These are phyloP conservation scores for Brachynemurus nebulosus DNA, from an alignment of 2,888 invertebrate genomes.

Conservation along the genomic window DNA sequence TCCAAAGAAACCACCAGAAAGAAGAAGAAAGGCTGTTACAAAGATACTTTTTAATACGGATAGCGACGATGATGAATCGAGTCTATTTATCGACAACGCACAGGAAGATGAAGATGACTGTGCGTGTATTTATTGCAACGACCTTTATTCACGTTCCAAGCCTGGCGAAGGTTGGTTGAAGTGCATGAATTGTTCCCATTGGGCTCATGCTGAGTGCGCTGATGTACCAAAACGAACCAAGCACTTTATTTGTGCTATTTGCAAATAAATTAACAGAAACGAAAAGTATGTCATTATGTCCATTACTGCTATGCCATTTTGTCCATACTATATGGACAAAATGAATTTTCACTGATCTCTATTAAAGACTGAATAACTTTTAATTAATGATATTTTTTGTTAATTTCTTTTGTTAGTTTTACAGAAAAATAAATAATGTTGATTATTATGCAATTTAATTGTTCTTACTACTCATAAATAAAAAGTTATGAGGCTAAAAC, in stretches of 20 bases:
- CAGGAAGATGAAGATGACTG: conserved; percentile 12
- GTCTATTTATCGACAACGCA: too few species aligned
- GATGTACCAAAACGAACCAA: conserved; percentile 9
- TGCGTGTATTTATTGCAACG: conserved; percentile 13
- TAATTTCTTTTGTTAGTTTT: conserved; percentile 1
- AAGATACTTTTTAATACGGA: too few species aligned
- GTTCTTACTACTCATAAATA: neutral
- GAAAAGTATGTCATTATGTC: too few species aligned
- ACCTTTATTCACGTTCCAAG: conserved; percentile 13
- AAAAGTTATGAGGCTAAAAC: neutral
- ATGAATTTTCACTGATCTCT: neutral
- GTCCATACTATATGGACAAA: conserved; percentile 5
- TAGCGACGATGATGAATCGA: too few species aligned
- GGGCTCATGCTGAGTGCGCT: conserved; percentile 16
- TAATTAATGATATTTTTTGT: neutral
- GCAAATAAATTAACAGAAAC: conserved; percentile 2
- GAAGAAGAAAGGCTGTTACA: too few species aligned
- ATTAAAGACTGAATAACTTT: neutral
- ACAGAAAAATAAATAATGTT: neutral
- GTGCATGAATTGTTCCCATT: conserved; percentile 13
- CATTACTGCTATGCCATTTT: conserved; percentile 4
- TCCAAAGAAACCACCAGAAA: too few species aligned
- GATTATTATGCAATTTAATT: neutral
- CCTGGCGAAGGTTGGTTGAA: conserved; percentile 13
- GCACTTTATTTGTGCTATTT: conserved; percentile 1